Percentiles rank a stretch among this genome's conserved stretches.
These are phyloP conservation scores for Lasioglossum malachurum DNA, from an alignment of 2,888 invertebrate species.

Conservation along the genomic window DNA sequence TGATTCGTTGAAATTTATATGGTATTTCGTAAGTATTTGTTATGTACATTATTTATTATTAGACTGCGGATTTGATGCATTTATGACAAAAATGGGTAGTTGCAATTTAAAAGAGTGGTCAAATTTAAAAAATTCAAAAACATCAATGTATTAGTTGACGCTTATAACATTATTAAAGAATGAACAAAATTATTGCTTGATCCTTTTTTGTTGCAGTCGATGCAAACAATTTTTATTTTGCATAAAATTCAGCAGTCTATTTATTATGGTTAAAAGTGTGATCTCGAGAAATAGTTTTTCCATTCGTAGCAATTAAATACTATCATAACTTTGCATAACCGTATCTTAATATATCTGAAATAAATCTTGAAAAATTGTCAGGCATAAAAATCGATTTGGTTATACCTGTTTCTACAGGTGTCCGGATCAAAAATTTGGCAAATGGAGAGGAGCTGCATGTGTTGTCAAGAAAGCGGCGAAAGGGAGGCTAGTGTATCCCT, in stretches of 20 bases:
- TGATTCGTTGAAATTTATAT: neutral
- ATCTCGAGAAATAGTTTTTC: constrained; percentile 8
- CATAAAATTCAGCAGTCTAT: neutral
- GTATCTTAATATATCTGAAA: neutral
- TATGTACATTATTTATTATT: constrained; percentile 1
- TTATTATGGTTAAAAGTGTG: constrained; percentile 8
- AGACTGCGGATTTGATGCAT: too few relatives aligned
- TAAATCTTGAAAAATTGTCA: neutral
- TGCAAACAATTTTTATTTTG: too few relatives aligned
- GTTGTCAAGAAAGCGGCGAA: constrained; percentile 97
- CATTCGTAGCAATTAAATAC: neutral
- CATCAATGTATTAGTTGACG: too few relatives aligned
- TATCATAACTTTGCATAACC: neutral
- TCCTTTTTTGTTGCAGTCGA: too few relatives aligned
- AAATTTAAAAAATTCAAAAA: too few relatives aligned
- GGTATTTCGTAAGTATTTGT: neutral
- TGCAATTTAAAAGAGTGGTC: too few relatives aligned
- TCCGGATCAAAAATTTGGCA: constrained; percentile 98
- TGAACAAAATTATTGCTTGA: too few relatives aligned
- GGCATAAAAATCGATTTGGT: constrained; percentile 29
- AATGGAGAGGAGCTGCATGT: constrained; percentile 98
- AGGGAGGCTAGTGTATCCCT: constrained; percentile 95
- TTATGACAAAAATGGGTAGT: too few relatives aligned
- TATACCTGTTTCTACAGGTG: constrained; percentile 87
- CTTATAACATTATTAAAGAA: too few relatives aligned